phyloP scores from a whole-genome alignment of 2,113 vertebrate species.

The Echinops telfairi region DNA sequence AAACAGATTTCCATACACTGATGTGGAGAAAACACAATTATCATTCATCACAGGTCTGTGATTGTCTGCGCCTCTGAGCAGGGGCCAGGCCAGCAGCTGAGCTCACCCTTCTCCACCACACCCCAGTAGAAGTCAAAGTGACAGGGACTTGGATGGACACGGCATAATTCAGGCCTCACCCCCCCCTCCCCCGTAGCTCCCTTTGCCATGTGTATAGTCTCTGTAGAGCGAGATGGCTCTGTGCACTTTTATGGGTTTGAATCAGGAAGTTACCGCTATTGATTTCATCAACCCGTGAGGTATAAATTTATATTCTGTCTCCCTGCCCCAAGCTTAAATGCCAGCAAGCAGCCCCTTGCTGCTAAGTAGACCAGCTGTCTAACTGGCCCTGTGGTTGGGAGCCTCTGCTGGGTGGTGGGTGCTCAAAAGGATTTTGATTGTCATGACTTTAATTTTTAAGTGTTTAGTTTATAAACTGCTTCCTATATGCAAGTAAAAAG shows the following conservation, averaged over 20 bases:
- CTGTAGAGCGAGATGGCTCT: slow-evolving; percentile 8
- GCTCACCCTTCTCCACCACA: background rate
- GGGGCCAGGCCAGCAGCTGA: background rate
- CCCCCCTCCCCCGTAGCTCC: background rate
- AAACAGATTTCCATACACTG: slow-evolving; percentile 71
- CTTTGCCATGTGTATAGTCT: background rate
- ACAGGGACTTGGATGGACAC: background rate
- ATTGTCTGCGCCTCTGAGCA: slow-evolving; percentile 61
- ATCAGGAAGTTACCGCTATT: slow-evolving; percentile 72
- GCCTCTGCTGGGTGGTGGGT: background rate
- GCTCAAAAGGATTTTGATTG: background rate
- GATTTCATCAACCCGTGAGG: slow-evolving; percentile 59
- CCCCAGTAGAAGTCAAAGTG: slow-evolving; percentile 34
- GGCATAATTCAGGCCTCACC: slow-evolving; percentile 57
- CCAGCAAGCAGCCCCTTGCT: slow-evolving; percentile 22
- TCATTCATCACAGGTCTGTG: slow-evolving; percentile 53
- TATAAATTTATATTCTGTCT: slow-evolving; percentile 68
- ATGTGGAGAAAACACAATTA: slow-evolving; percentile 52
- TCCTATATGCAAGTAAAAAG: background rate
- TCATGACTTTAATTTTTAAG: background rate
- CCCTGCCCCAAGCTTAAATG: slow-evolving; percentile 40
- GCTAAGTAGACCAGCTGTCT: background rate
- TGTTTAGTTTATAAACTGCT: background rate
- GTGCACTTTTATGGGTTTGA: slow-evolving; percentile 21
- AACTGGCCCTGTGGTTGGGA: background rate